These are phyloP conservation scores for Gobius niger DNA, from an alignment of 2,113 vertebrate species.

Conservation along the genomic window DNA sequence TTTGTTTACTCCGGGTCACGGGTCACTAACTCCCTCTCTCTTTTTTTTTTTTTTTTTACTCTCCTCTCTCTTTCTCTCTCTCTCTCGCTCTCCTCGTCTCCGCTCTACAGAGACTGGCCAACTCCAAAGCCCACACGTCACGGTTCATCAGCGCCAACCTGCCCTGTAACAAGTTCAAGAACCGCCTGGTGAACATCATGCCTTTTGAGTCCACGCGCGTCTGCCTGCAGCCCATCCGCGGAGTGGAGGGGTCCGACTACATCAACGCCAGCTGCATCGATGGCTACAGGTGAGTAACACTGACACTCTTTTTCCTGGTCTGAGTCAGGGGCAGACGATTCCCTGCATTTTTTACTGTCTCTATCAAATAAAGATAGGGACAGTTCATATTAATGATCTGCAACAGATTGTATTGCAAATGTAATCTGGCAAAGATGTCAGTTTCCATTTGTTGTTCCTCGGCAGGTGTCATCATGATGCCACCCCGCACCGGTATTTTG, in stretches of 20 bases:
- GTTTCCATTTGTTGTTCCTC: too few relatives aligned
- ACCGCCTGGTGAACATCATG: slow-evolving; percentile 96
- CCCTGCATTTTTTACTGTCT: too few relatives aligned
- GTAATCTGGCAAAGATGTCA: too few relatives aligned
- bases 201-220: slow-evolving; percentile 93
- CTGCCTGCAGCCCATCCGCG: slow-evolving; percentile 94
- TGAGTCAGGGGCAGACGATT: too few relatives aligned
- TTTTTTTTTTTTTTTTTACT: not conserved
- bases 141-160: slow-evolving; percentile 98
- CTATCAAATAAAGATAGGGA: too few relatives aligned
- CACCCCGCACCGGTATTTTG: too few relatives aligned
- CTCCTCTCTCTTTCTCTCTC: not conserved
- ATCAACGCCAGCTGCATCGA: slow-evolving; percentile 97
- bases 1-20: slow-evolving; percentile 46
- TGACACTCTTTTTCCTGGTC: too few relatives aligned
- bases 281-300: slow-evolving; percentile 84
- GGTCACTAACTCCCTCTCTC: slow-evolving; percentile 21
- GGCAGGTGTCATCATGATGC: too few relatives aligned
- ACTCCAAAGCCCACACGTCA: slow-evolving; percentile 95
- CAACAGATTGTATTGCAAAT: too few relatives aligned
- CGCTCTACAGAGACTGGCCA: slow-evolving; percentile 85
- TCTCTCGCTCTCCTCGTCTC: slow-evolving; percentile 17
- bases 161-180: slow-evolving; percentile 98
- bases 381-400: too few relatives aligned
- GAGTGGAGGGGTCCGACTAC: slow-evolving; percentile 94